These are phyloP conservation scores for Onychomys leucogaster DNA, from an alignment of 2,797 vertebrate genomes.

Conservation along the genomic window DNA sequence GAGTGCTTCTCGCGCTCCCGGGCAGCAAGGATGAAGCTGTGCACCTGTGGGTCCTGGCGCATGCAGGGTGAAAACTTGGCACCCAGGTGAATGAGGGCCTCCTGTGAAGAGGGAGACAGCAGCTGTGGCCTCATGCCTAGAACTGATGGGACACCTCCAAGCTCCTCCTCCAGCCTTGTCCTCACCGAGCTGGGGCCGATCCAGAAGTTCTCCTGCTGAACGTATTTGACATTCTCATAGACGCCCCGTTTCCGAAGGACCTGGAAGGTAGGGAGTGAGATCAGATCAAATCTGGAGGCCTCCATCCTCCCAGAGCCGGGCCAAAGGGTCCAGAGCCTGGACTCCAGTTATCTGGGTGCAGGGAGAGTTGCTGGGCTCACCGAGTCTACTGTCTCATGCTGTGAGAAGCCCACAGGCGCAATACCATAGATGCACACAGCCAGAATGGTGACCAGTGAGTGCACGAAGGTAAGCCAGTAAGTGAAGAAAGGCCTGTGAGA, in stretches of 20 bases:
- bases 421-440: conserved; percentile 96
- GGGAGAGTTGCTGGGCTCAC: conserved; percentile 86
- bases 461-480: conserved; percentile 99
- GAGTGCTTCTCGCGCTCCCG: conserved; percentile 92
- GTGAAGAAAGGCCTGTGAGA: conserved; percentile 96
- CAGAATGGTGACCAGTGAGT: conserved; percentile 96
- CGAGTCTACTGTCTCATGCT: conserved; percentile 97
- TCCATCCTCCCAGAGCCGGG: background rate
- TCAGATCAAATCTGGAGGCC: background rate
- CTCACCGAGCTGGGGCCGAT: conserved; percentile 96
- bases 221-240: conserved; percentile 98
- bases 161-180: background rate
- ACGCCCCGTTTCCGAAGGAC: conserved; percentile 97
- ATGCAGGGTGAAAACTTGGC: conserved; percentile 99
- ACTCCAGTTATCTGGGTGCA: no score
- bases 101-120: conserved; percentile 86
- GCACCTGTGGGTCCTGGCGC: conserved; percentile 96
- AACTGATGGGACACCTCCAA: background rate
- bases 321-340: background rate
- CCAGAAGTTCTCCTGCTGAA: conserved; percentile 99
- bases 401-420: conserved; percentile 97
- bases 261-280: conserved; percentile 81
- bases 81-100: conserved; percentile 98
- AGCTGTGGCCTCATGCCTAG: background rate
- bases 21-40: conserved; percentile 93